phyloP scores from a whole-genome alignment of 2,113 vertebrate genomes.

The Dromiciops gliroides region DNA sequence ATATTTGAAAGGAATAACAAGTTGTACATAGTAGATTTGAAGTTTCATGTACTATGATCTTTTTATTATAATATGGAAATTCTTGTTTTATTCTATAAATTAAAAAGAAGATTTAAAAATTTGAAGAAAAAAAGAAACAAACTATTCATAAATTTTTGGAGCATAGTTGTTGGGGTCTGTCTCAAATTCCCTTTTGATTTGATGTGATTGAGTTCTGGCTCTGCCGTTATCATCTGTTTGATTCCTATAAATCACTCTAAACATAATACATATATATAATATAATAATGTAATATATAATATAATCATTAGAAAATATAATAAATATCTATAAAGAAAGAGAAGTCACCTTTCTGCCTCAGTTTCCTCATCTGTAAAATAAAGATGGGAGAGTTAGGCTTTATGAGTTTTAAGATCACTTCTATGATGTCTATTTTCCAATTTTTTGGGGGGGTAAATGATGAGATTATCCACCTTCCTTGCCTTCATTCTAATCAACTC shows the following conservation, averaged over 20 bases:
- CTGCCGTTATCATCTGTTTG: not conserved
- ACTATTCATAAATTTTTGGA: not conserved
- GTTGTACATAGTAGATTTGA: too few species aligned
- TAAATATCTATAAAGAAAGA: too few species aligned
- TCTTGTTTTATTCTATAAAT: too few species aligned
- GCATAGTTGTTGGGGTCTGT: not conserved
- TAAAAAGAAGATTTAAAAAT: too few species aligned
- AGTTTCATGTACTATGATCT: too few species aligned
- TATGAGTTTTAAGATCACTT: not conserved
- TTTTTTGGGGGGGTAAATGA: not conserved
- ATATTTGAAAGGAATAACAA: too few species aligned
- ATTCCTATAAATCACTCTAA: not conserved
- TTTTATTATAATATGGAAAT: too few species aligned
- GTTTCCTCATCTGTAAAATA: not conserved
- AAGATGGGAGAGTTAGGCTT: not conserved
- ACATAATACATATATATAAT: too few species aligned
- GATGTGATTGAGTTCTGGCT: not conserved
- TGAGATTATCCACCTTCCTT: not conserved
- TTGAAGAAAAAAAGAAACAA: too few species aligned
- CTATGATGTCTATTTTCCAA: not conserved
- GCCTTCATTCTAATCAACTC: not conserved
- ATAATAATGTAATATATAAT: too few species aligned
- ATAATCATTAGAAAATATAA: too few species aligned
- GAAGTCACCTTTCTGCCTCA: not conserved
- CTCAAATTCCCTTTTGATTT: not conserved